A percentile compares a stretch with the other conserved stretches of the same genome.
Conservation (phyloP, 1,140 invertebrate species). For the Caenorhabditis latens region DNA sequence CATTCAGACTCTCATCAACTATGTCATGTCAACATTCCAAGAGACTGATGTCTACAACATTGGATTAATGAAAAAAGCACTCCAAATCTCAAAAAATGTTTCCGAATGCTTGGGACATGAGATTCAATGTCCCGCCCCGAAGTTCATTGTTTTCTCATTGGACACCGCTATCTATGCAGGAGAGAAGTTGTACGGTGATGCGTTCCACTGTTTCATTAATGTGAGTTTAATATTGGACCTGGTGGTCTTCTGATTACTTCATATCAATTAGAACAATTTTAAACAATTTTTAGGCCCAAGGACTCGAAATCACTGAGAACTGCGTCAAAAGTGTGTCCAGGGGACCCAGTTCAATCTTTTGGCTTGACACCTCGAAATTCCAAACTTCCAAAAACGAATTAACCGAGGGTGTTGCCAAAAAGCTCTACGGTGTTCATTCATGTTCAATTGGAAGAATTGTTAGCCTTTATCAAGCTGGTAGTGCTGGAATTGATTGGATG, state of each 20-base stretch:
- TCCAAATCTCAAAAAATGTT: background rate
- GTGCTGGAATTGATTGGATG: background rate
- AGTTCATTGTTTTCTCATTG: background rate
- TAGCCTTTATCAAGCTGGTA: background rate
- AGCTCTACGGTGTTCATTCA: background rate
- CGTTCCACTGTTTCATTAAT: conserved; percentile 33
- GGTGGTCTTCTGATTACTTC: too few species aligned
- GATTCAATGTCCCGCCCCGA: background rate
- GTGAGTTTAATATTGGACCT: background rate
- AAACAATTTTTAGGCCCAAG: background rate
- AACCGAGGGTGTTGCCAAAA: background rate
- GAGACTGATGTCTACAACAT: background rate
- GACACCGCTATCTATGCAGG: background rate
- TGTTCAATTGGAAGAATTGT: conserved; percentile 2
- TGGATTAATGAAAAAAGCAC: conserved; percentile 15
- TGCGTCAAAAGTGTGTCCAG: background rate
- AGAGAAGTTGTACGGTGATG: conserved; percentile 3
- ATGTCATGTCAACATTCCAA: background rate
- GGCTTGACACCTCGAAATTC: background rate
- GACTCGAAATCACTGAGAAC: background rate
- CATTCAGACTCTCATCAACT: background rate
- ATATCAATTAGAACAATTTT: too few species aligned
- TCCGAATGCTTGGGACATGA: background rate
- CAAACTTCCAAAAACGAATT: background rate
- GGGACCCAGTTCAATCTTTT: background rate